phyloP scores from a whole-genome alignment of 2,113 vertebrate genomes.

The Hyperopisus bebe region DNA sequence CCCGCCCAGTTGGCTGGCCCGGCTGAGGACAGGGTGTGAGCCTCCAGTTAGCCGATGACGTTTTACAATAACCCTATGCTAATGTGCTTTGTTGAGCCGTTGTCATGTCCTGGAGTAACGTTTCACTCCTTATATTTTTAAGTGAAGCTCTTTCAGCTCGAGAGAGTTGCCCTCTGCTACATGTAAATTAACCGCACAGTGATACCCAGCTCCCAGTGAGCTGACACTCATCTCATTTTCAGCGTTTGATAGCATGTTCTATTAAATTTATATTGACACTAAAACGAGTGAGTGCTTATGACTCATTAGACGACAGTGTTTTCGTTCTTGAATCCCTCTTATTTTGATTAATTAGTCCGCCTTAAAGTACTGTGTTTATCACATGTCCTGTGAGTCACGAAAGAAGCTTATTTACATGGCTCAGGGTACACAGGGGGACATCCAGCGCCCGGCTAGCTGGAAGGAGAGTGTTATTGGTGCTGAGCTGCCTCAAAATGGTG shows the following conservation, averaged over 20 bases:
- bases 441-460: background rate
- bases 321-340: constrained; percentile 1
- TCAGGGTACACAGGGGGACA: background rate
- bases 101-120: background rate
- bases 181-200: background rate
- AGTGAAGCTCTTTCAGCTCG: background rate
- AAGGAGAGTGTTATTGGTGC: background rate
- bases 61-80: background rate
- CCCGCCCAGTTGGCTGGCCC: background rate
- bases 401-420: background rate
- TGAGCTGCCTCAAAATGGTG: background rate
- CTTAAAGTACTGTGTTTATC: background rate
- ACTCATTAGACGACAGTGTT: background rate
- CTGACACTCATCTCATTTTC: background rate
- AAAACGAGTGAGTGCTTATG: background rate
- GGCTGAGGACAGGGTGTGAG: background rate
- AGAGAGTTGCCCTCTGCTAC: background rate
- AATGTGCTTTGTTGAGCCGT: background rate
- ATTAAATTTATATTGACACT: background rate
- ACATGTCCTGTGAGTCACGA: background rate
- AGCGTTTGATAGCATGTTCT: background rate
- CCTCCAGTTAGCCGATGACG: background rate
- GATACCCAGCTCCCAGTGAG: background rate
- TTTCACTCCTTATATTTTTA: background rate
- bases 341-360: background rate